Evolutionary conservation across 64 coral and sea anemone species (phyloP), one percentile per base, ranked within the genome.

Genomic region (Hydrozoanthus tunicans): DNA sequence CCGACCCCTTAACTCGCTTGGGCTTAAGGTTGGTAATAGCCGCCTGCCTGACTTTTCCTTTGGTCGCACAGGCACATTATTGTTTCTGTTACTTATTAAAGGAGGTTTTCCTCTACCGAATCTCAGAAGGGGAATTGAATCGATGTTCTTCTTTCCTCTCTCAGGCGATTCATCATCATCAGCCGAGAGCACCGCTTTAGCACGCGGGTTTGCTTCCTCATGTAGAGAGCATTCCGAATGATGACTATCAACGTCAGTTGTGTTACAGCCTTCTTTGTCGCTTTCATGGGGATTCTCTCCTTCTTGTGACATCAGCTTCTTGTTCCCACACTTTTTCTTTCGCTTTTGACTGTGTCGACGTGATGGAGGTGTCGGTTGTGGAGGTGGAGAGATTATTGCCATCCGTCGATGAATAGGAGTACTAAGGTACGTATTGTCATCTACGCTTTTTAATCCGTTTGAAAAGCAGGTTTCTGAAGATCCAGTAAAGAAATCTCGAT

Each of bases 401-500:
- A 97, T 97, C 59, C 95, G 82, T 23, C 95, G 77, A n/a, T 93
- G 86, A 56, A 81, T 81, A 11, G 78, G 90, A 51, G 95, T 90
- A 0, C 92, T 89, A 9, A 96, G 91, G 58, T 96, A 82, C 2
- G 94, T 97, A 54, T 91, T 90, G 32, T 97, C 92, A 92, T 92
- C 91, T 3, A 81, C 89, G 9, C 90, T 90, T 63, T 76, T 79
- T 61, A 97, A 88, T 8, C 95, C 95, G 59, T 93, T 97, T 25
- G 95, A 94, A 70, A 97, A 89, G 67, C 68, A 72, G 13, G 26
- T 60, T 59, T 88, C 84, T 58, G 55, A 75, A 6, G 84, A 88
- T 26, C 61, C 62, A 7, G 81, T 23, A 25, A 8, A 70, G 17
- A 23, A 9, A 5, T 13, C 53, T 13, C 56, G 68, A 26, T 88